Evolutionary conservation across 2,888 invertebrate genomes (phyloP).

Genomic region (Dascillus cervinus): DNA sequence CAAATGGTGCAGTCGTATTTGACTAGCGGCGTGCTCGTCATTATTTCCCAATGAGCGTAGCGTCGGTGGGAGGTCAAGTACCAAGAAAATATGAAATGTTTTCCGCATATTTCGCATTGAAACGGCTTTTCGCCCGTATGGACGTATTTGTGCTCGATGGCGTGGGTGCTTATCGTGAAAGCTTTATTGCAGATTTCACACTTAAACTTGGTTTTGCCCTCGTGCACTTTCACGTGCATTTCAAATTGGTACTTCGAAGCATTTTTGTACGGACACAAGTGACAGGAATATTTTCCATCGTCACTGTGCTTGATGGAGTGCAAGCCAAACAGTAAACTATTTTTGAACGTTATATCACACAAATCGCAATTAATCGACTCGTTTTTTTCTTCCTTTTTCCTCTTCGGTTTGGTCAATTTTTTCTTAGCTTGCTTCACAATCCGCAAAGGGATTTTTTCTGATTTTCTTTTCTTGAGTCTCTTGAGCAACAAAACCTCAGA

Average conservation of each 20-base stretch:
- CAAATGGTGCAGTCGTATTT: conserved; percentile 37
- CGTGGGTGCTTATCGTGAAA: not conserved
- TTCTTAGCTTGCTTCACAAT: conserved; percentile 4
- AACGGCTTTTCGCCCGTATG: conserved; percentile 45
- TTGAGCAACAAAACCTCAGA: conserved; percentile 3
- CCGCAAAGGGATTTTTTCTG: not conserved
- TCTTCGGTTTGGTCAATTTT: conserved; percentile 1
- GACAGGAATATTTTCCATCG: conserved; percentile 5
- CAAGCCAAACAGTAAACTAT: conserved; percentile 13
- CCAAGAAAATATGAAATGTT: conserved; percentile 47
- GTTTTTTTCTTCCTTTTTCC: conserved; percentile 3
- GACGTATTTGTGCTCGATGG: not conserved
- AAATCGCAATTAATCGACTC: conserved; percentile 22
- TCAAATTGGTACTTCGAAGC: not conserved
- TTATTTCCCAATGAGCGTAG: conserved; percentile 44
- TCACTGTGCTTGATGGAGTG: conserved; percentile 11
- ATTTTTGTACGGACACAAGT: conserved; percentile 5
- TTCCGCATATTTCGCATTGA: conserved; percentile 38
- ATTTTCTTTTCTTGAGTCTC: conserved; percentile 4
- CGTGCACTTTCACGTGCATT: conserved; percentile 3
- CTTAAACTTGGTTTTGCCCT: conserved; percentile 1
- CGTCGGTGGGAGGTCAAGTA: conserved; percentile 47
- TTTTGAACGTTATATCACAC: conserved; percentile 16
- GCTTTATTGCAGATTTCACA: conserved; percentile 7
- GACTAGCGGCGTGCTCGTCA: conserved; percentile 31